phyloP scores from a whole-genome alignment of 2,797 vertebrate genomes.

The Rhynchotus rufescens region DNA sequence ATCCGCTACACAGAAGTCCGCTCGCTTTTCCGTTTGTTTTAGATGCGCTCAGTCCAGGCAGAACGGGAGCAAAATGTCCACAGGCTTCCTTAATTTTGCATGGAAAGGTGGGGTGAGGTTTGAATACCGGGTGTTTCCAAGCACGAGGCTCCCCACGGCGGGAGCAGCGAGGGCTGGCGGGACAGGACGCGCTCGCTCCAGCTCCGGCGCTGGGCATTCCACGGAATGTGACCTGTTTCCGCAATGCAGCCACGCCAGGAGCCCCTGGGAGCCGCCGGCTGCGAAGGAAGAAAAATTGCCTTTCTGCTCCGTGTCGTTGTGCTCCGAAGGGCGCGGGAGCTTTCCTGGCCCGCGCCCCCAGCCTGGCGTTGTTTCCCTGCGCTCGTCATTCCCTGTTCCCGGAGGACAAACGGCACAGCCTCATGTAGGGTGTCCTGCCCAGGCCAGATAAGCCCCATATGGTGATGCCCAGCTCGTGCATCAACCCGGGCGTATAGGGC shows the following conservation, averaged over 20 bases:
- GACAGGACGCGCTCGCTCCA: background rate
- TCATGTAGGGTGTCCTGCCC: too few relatives aligned
- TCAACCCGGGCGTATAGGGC: background rate
- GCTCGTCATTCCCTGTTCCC: constrained; percentile 6
- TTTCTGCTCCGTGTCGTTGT: background rate
- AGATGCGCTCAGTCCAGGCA: background rate
- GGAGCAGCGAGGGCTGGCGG: too few relatives aligned
- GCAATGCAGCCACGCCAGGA: fast-evolving
- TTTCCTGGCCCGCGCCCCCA: background rate
- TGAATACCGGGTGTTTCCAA: background rate
- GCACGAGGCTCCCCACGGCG: too few relatives aligned
- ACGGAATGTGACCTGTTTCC: background rate
- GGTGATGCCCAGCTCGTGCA: too few relatives aligned
- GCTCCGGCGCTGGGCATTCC: background rate
- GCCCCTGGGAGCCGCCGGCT: background rate
- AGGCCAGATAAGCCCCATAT: too few relatives aligned
- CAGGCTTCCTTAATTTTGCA: background rate
- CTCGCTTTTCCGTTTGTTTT: background rate
- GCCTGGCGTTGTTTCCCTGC: too few relatives aligned
- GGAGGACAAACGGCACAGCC: background rate
- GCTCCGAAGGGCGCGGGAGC: background rate
- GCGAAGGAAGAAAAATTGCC: background rate
- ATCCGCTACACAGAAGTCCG: background rate
- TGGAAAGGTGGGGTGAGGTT: background rate
- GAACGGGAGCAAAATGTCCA: background rate